Evolutionary conservation across 1,140 invertebrate species (phyloP), one percentile per base, ranked within the genome.

Genomic region (Procambarus clarkii): DNA sequence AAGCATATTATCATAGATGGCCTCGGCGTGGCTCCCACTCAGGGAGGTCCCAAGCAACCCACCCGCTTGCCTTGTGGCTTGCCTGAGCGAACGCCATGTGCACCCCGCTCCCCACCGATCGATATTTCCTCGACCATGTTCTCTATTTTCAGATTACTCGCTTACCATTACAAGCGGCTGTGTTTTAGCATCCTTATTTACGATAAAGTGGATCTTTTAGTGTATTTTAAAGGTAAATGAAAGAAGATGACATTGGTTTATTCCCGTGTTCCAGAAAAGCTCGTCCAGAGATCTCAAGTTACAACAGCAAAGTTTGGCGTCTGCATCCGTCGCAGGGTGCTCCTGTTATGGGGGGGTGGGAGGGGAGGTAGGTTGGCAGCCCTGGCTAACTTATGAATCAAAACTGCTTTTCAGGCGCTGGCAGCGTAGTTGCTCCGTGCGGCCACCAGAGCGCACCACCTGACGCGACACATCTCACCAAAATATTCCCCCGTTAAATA

Each of bases 331-430:
- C 11, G 45, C 34, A 74, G 44, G 79, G 76, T 60, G 74, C 48
- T 74, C 79, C 78, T 80, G 8, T 13, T 54, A 13, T 8, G 50
- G 13, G 50, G 50, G 50, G 1, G 50, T 0, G 11, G 50, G 50
- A 3, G 1, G 50, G 34, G 24, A 45, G 87, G 60, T 79, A 83
- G 21, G 87, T 89, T 89, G 87, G 87, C 87, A 89, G 87, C 87
- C 79, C 87, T 89, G 87, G 87, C 21, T 83, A 77, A 89, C 87
- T 89, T 89, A 83, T 89, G 87, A 89, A 89, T 89, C 87, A 89
- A 82, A 82, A 89, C 87, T 82, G 79, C 87, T 89, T 69, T 89
- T 83, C 60, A 81, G 79, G 87, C 60, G 60, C 78, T 76, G 64
- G 87, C 21, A 54, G 21, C 11, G 46, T 13, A 54, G 80, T 81